Percentiles rank a stretch among this genome's conserved stretches.
These are phyloP conservation scores for Dinoponera quadriceps DNA, from an alignment of 1,140 invertebrate species.

Conservation along the genomic window DNA sequence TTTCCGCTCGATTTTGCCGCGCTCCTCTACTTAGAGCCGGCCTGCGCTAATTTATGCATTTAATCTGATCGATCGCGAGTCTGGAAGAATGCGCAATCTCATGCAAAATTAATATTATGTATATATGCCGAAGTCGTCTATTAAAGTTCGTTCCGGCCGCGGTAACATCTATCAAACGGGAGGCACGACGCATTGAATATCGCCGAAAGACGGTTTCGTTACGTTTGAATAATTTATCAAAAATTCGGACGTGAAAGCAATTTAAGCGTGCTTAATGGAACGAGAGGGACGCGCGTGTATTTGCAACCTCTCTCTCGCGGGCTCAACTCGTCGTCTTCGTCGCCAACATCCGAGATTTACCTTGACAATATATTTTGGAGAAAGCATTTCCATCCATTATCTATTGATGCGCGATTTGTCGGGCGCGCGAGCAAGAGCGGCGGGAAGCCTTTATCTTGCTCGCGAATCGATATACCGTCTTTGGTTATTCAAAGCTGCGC, in stretches of 20 bases:
- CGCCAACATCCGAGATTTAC: background rate
- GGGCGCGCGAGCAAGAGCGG: background rate
- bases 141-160: constrained; percentile 7
- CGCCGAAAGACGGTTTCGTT: background rate
- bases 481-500: constrained; percentile 19
- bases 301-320: background rate
- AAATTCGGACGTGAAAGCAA: constrained; percentile 5
- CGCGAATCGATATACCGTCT: constrained; percentile 14
- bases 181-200: background rate
- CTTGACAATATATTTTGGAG: constrained; percentile 19
- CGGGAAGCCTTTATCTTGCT: background rate
- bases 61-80: constrained; percentile 6
- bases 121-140: background rate
- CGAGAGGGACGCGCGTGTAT: background rate
- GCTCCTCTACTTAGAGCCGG: background rate
- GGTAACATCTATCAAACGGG: constrained; percentile 5
- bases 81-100: background rate
- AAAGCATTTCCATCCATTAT: constrained; percentile 6
- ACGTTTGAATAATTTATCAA: constrained; percentile 43
- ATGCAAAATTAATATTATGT: constrained; percentile 23
- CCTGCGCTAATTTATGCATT: constrained; percentile 2
- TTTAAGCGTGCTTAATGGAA: background rate
- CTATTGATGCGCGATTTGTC: background rate
- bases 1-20: background rate
- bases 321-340: constrained; percentile 2